phyloP scores from a whole-genome alignment of 2,113 vertebrate species.

The Eudyptes chrysolophus region DNA sequence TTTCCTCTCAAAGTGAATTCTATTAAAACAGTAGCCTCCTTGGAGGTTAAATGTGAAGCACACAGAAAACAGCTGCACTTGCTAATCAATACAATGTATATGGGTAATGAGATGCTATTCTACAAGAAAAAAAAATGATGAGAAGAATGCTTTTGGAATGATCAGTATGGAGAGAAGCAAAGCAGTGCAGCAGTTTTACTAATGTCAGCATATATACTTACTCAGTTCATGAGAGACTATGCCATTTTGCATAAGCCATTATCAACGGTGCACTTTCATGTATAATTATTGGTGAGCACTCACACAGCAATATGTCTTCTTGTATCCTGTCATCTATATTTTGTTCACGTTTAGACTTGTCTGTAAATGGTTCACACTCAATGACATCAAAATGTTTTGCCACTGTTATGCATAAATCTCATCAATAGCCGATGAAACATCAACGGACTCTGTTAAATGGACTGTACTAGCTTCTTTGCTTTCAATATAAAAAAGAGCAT shows the following conservation, averaged over 20 bases:
- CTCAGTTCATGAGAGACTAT: neutral
- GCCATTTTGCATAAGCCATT: constrained; percentile 14
- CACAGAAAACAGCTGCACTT: neutral
- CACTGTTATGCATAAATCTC: neutral
- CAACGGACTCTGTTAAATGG: neutral
- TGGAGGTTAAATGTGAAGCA: neutral
- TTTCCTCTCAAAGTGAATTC: neutral
- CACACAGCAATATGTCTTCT: neutral
- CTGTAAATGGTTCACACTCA: neutral
- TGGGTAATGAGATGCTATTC: neutral
- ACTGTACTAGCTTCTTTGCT: neutral
- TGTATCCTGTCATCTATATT: neutral
- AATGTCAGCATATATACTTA: neutral
- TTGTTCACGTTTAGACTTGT: neutral
- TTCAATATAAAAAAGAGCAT: neutral
- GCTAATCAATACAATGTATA: neutral
- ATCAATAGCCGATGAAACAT: constrained; percentile 15
- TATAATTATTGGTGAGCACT: neutral
- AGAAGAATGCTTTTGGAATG: neutral
- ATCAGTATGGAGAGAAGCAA: neutral
- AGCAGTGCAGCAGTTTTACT: neutral
- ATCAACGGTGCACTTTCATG: neutral
- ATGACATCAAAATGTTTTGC: neutral
- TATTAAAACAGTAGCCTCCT: neutral
- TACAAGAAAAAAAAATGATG: neutral